Percentiles rank a stretch among this genome's conserved stretches.
Conservation (phyloP, 64 coral and sea anemone genomes). For the Acropora yongei region DNA sequence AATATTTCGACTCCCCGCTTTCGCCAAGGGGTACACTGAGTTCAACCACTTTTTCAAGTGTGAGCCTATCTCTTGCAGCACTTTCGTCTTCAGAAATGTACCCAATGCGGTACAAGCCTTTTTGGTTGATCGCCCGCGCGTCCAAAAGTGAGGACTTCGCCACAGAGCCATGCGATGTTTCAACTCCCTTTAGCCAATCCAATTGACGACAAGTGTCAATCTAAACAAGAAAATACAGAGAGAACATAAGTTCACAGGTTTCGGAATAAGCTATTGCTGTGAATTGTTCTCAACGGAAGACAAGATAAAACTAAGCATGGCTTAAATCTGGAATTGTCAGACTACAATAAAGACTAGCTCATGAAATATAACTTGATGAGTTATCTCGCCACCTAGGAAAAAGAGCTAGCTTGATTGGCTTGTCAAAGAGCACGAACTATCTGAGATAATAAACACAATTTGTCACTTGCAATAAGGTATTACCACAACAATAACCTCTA, state of each 20-base stretch:
- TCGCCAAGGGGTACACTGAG: neutral
- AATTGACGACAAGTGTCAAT: conserved; percentile 69
- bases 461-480: no score
- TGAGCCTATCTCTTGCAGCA: neutral
- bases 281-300: no score
- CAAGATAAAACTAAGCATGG: no score
- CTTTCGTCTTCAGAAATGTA: neutral
- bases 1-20: neutral
- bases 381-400: no score
- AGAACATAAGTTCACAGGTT: no score
- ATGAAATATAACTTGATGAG: no score
- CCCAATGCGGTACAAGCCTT: conserved; percentile 65
- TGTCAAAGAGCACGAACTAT: no score
- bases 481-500: no score
- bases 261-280: neutral
- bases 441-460: no score
- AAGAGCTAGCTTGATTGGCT: no score
- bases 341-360: no score
- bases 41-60: neutral
- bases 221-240: neutral
- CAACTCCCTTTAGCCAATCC: conserved; percentile 83
- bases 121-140: conserved; percentile 65
- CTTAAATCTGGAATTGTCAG: no score
- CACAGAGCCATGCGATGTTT: conserved; percentile 89
- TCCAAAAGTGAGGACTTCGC: conserved; percentile 72